These are phyloP conservation scores for Phodopus roborovskii DNA, from an alignment of 2,113 vertebrate genomes.

Conservation along the genomic window DNA sequence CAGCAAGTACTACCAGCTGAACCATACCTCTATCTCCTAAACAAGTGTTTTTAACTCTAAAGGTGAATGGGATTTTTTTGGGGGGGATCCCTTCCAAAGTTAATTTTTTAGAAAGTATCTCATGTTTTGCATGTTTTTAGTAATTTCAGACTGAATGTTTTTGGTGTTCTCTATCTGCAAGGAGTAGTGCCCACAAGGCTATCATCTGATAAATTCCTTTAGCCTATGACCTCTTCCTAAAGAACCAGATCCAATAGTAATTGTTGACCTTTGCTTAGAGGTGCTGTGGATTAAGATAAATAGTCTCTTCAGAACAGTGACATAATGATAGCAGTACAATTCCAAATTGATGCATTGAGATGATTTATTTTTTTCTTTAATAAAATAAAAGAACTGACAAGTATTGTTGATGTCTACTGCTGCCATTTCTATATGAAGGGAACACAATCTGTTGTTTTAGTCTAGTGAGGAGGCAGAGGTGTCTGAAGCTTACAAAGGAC, in stretches of 20 bases:
- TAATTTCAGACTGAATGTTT: not conserved
- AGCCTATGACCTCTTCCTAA: not conserved
- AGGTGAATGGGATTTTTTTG: not conserved
- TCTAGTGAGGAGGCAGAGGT: slow-evolving; percentile 6
- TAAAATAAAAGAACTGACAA: slow-evolving; percentile 60
- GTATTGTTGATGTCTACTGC: slow-evolving; percentile 43
- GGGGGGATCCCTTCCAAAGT: not conserved
- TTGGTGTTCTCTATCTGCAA: slow-evolving; percentile 15
- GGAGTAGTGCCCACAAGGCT: not conserved
- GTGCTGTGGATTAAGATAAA: not conserved
- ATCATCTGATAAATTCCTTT: not conserved
- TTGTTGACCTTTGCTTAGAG: not conserved
- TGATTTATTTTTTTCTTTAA: slow-evolving; percentile 67
- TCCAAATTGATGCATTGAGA: slow-evolving; percentile 21
- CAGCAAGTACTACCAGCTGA: not conserved
- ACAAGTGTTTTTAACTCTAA: not conserved
- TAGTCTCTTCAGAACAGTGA: slow-evolving; percentile 19
- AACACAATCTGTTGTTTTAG: slow-evolving; percentile 45
- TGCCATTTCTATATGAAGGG: slow-evolving; percentile 39
- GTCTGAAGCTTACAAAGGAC: slow-evolving; percentile 44
- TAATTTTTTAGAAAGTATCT: not conserved
- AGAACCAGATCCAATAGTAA: not conserved
- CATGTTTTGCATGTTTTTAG: not conserved
- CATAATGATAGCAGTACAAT: slow-evolving; percentile 58
- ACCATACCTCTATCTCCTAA: not conserved